phyloP scores from a whole-genome alignment of 1,140 invertebrate species.

The Solenopsis fugax region DNA sequence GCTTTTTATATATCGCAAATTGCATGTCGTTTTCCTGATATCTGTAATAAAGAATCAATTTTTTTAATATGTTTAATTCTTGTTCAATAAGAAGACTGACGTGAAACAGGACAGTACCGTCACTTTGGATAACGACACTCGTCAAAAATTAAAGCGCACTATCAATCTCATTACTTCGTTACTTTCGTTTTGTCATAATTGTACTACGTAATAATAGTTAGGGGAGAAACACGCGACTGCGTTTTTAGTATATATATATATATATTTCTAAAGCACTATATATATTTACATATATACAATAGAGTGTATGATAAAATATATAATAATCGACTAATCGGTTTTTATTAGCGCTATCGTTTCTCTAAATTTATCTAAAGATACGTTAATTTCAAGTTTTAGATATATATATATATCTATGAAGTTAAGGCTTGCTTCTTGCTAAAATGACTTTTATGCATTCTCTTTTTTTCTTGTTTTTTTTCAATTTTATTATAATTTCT shows the following conservation, averaged over 20 bases:
- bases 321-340: constrained; percentile 67
- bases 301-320: constrained; percentile 78
- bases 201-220: not conserved
- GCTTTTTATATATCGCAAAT: constrained; percentile 78
- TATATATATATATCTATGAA: constrained; percentile 57
- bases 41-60: constrained; percentile 62
- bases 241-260: constrained; percentile 41
- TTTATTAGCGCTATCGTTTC: constrained; percentile 57
- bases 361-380: constrained; percentile 68
- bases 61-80: constrained; percentile 19
- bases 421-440: constrained; percentile 67
- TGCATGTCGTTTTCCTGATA: constrained; percentile 71
- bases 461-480: not conserved
- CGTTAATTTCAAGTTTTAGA: constrained; percentile 59
- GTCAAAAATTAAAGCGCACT: not conserved
- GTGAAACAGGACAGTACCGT: not conserved
- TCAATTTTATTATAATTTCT: constrained; percentile 30
- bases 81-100: not conserved
- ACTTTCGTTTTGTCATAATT: not conserved
- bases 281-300: constrained; percentile 80
- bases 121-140: not conserved
- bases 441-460: constrained; percentile 24
- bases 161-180: constrained; percentile 3
- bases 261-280: constrained; percentile 62
- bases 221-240: not conserved